phyloP scores from a whole-genome alignment of 2,113 vertebrate genomes.

The Urocolius indicus region DNA sequence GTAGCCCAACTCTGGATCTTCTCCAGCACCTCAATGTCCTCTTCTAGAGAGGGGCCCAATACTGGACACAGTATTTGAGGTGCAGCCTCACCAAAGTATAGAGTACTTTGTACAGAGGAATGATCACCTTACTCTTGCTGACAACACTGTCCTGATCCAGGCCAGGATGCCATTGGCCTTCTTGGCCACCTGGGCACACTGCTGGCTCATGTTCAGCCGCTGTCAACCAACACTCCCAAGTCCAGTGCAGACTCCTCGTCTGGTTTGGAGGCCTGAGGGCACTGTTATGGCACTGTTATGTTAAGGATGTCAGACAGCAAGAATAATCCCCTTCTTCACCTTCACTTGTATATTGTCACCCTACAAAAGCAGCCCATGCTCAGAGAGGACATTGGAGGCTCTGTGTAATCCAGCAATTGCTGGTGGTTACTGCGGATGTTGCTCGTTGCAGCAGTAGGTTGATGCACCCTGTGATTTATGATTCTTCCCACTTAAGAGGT shows the following conservation, averaged over 20 bases:
- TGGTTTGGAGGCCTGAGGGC: background rate
- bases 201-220: too few relatives aligned
- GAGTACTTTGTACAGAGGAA: too few relatives aligned
- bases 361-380: background rate
- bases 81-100: too few relatives aligned
- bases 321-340: background rate
- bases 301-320: background rate
- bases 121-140: too few relatives aligned
- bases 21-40: too few relatives aligned
- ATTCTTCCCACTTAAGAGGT: background rate
- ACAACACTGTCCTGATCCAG: too few relatives aligned
- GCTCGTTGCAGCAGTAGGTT: fast-evolving
- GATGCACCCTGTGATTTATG: fast-evolving
- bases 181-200: too few relatives aligned
- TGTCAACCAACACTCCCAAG: too few relatives aligned
- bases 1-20: too few relatives aligned
- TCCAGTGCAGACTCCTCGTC: background rate
- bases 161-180: too few relatives aligned
- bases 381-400: background rate
- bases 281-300: background rate
- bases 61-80: too few relatives aligned
- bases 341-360: background rate
- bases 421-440: background rate
- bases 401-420: background rate
- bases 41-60: too few relatives aligned